Evolutionary conservation across 2,113 vertebrate species (phyloP).

Genomic region (Micromys minutus): DNA sequence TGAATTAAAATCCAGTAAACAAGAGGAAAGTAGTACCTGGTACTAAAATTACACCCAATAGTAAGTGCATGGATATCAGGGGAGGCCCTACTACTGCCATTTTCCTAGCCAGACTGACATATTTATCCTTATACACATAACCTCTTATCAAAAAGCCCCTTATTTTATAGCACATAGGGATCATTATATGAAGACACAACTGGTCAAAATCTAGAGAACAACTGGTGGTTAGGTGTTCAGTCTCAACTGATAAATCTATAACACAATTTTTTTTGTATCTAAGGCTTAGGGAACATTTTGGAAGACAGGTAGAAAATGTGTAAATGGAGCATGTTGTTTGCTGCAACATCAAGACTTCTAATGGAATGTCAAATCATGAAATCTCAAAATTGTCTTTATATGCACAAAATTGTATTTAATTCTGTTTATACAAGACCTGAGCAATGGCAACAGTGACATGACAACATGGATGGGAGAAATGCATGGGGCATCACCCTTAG

Average conservation of each 20-base stretch:
- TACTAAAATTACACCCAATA: too few species aligned
- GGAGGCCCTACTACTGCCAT: too few species aligned
- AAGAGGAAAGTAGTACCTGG: background rate
- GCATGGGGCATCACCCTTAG: background rate
- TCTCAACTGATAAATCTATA: background rate
- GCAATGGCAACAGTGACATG: background rate
- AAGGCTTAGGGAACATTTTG: background rate
- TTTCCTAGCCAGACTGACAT: too few species aligned
- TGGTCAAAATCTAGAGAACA: background rate
- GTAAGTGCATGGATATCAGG: too few species aligned
- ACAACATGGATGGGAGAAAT: background rate
- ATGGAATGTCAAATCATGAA: background rate
- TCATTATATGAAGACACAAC: background rate
- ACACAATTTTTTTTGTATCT: background rate
- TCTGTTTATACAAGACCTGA: background rate
- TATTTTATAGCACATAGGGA: background rate
- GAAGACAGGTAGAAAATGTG: background rate
- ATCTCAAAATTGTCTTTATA: background rate
- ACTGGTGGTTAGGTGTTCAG: background rate
- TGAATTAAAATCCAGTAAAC: background rate
- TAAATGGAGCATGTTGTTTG: background rate
- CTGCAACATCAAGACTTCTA: background rate
- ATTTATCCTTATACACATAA: background rate
- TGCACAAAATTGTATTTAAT: too few species aligned
- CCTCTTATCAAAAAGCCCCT: background rate